Evolutionary conservation across 2,888 invertebrate species (phyloP).

Genomic region (Cantharis rufa): DNA sequence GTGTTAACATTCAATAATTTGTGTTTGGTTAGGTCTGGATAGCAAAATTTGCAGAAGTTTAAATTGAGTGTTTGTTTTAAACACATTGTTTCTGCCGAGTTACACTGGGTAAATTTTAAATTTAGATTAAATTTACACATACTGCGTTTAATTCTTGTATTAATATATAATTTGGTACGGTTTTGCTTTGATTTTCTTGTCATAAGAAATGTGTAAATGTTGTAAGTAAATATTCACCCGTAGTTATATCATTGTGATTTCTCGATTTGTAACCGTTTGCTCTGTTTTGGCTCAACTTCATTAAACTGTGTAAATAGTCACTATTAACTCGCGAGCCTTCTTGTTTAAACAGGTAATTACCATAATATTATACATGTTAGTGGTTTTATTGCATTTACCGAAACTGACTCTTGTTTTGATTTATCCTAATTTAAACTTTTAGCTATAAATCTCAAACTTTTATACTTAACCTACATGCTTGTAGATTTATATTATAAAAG

Average conservation of each 20-base stretch:
- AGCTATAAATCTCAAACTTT: constrained; percentile 5
- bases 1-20: background rate
- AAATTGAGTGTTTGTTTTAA: background rate
- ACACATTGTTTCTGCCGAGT: background rate
- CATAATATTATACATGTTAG: constrained; percentile 19
- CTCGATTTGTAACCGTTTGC: constrained; percentile 11
- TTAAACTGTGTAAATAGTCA: constrained; percentile 21
- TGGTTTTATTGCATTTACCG: constrained; percentile 16
- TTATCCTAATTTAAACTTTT: constrained; percentile 10
- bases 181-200: background rate
- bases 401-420: constrained; percentile 10
- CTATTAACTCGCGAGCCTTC: constrained; percentile 14
- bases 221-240: constrained; percentile 9
- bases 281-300: constrained; percentile 20
- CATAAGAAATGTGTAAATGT: background rate
- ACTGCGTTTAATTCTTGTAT: background rate
- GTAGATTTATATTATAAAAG: constrained; percentile 9
- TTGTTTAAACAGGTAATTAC: constrained; percentile 20
- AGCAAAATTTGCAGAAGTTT: background rate
- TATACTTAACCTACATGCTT: constrained; percentile 6
- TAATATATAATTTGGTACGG: background rate
- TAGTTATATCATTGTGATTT: constrained; percentile 18
- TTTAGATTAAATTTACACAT: constrained; percentile 1
- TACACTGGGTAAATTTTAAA: background rate
- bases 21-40: background rate